A percentile compares a stretch with the other conserved stretches of the same genome.
phyloP scores from a whole-genome alignment of 2,797 vertebrate species.

The Oophaga sylvatica region DNA sequence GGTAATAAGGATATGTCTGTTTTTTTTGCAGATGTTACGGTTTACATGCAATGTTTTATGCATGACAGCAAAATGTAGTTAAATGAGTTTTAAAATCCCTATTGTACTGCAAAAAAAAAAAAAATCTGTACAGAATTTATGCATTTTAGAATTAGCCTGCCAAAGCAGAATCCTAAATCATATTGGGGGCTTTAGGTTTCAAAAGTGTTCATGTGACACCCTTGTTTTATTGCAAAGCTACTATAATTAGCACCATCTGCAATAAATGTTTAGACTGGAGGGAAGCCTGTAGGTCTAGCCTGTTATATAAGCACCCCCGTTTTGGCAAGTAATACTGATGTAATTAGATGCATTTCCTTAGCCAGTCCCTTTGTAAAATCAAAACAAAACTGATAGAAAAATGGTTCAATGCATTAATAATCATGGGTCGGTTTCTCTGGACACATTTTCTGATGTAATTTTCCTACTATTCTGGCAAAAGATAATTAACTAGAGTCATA shows the following conservation, averaged over 20 bases:
- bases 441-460: too few relatives aligned
- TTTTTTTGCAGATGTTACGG: too few relatives aligned
- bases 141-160: background rate
- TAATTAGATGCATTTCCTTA: background rate
- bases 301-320: constrained; percentile 1
- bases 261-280: background rate
- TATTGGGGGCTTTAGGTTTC: background rate
- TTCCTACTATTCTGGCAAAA: too few relatives aligned
- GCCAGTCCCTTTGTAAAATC: background rate
- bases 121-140: too few relatives aligned
- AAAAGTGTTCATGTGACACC: background rate
- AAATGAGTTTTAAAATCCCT: too few relatives aligned
- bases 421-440: too few relatives aligned
- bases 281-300: constrained; percentile 6
- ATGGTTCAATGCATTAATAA: background rate
- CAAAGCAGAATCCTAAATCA: background rate
- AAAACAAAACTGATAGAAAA: background rate
- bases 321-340: background rate
- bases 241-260: constrained; percentile 6
- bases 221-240: background rate
- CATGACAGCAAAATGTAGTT: too few relatives aligned
- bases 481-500: too few relatives aligned
- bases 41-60: too few relatives aligned
- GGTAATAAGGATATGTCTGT: too few relatives aligned
- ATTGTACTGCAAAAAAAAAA: too few relatives aligned